A percentile compares a stretch with the other conserved stretches of the same genome.
Conservation (phyloP, 2,113 vertebrate species). For the Aspidoscelis tigris region DNA sequence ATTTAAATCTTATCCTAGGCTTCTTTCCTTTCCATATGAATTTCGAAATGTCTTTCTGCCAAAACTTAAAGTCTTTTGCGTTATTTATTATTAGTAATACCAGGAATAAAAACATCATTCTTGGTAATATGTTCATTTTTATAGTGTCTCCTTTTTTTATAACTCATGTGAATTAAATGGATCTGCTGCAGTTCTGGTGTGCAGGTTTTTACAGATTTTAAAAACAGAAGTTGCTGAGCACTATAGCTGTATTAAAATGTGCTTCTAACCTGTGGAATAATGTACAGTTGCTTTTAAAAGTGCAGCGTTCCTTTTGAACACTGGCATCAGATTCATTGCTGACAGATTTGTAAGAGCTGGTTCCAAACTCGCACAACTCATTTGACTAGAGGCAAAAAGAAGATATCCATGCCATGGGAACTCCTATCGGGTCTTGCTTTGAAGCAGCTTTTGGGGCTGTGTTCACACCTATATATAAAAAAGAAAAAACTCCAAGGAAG, state of each 20-base stretch:
- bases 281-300: conserved; percentile 47
- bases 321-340: background rate
- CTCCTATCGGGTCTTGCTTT: too few species aligned
- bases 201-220: conserved; percentile 49
- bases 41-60: too few species aligned
- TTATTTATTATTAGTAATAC: too few species aligned
- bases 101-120: too few species aligned
- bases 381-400: background rate
- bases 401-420: too few species aligned
- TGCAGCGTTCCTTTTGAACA: background rate
- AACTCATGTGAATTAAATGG: conserved; percentile 49
- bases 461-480: too few species aligned
- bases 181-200: conserved; percentile 26
- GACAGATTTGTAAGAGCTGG: background rate
- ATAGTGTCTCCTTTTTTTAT: background rate
- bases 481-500: too few species aligned
- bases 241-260: conserved; percentile 30
- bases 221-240: conserved; percentile 36
- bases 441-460: too few species aligned
- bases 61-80: too few species aligned
- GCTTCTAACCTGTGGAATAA: conserved; percentile 52
- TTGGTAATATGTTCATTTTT: too few species aligned
- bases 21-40: too few species aligned
- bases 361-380: background rate
- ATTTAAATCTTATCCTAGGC: too few species aligned